Evolutionary conservation across 1,140 invertebrate species (phyloP).

Genomic region (Teleopsis dalmanni): DNA sequence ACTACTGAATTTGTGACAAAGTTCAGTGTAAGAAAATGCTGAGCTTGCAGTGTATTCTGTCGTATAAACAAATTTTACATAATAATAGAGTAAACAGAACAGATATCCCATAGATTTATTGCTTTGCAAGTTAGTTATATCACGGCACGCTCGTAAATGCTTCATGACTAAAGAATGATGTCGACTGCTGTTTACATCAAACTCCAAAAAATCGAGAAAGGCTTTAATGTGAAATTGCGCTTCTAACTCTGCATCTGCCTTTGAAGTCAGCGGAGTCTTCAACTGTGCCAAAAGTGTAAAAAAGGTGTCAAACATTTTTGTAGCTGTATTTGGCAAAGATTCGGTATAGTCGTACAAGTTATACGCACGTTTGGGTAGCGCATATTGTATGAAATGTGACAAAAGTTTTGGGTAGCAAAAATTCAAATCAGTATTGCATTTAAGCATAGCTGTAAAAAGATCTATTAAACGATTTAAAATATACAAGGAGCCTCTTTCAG

Average conservation of each 20-base stretch:
- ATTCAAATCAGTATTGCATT: conserved; percentile 4
- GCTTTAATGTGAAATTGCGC: conserved; percentile 6
- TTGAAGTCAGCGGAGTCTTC: background rate
- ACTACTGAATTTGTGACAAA: conserved; percentile 1
- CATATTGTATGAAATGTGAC: background rate
- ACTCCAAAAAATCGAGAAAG: background rate
- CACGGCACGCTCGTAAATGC: conserved; percentile 1
- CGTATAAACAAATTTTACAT: conserved; percentile 5
- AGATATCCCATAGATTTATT: conserved; percentile 2
- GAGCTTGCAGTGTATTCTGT: background rate
- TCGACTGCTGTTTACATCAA: conserved; percentile 6
- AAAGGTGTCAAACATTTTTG: conserved; percentile 7
- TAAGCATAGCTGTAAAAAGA: conserved; percentile 3
- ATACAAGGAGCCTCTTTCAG: background rate
- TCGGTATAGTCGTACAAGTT: conserved; percentile 4
- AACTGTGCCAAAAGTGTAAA: background rate
- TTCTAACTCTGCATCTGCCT: background rate
- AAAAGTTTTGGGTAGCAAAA: conserved; percentile 8
- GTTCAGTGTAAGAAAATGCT: background rate
- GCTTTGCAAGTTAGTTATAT: background rate
- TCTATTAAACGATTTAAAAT: conserved; percentile 3
- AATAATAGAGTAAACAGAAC: conserved; percentile 5
- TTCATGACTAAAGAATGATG: conserved; percentile 5
- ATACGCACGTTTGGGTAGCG: conserved; percentile 1
- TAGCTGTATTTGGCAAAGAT: background rate